Evolutionary conservation across 2,888 invertebrate species (phyloP), one percentile per base, ranked within the genome.

Genomic region (Agrochola macilenta): DNA sequence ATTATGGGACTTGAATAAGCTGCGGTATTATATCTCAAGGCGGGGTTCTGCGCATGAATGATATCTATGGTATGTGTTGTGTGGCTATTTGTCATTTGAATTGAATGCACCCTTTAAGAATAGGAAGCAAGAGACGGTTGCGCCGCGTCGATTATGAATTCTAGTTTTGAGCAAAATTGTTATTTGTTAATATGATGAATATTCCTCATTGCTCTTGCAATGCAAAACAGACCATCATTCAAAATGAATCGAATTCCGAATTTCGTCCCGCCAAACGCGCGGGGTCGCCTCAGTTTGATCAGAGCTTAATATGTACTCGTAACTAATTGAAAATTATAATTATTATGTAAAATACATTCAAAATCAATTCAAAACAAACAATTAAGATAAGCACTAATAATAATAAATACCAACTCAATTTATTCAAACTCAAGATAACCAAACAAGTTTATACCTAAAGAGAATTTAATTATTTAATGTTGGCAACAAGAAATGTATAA

Each of bases 401-500:
- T 23, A 43, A 14, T 75, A 75, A 30, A 46, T 52, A 63, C 66
- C 60, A n/a, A n/a, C n/a, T n/a, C n/a, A n/a, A n/a, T n/a, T n/a
- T n/a, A n/a, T n/a, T n/a, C n/a, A n/a, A n/a, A n/a, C 9, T n/a
- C 52, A 69, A 66, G 58, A 66, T 83, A 63, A 70, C 30, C 52
- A 73, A 78, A 72, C 65, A 57, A 60, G 64, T 76, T 75, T 74
- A 63, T 35, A 82, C 39, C 23, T 52, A 81, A 69, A 68, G 49
- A 68, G 8, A 66, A 35, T 66, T 77, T 74, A 86, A 75, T 80
- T 76, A 63, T 78, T 83, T 75, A 69, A 83, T 80, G 79, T 80
- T 83, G 81, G 79, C 74, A 88, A 74, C 81, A 75, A 72, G 74
- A 57, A 26, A 63, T 49, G 26, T n/a, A 75, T 76, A 88, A 77